Conservation (phyloP, 2,797 vertebrate species). For the Loriculus beryllinus region DNA sequence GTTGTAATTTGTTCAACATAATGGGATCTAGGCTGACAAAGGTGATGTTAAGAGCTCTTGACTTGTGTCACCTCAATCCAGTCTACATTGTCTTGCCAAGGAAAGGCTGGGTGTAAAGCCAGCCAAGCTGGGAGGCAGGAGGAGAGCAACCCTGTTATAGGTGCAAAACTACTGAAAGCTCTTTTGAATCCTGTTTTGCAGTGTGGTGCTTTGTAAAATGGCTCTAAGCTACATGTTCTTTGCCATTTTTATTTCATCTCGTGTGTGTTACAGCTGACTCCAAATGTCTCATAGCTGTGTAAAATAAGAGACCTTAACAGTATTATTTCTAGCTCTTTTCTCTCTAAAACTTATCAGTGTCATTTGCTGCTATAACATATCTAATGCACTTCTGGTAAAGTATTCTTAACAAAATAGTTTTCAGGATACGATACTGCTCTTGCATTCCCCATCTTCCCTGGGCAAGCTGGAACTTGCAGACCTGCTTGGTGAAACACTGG, state of each 20-base stretch:
- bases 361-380: neutral
- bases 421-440: neutral
- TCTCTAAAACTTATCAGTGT: neutral
- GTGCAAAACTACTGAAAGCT: neutral
- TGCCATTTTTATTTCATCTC: neutral
- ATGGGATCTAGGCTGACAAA: neutral
- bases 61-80: neutral
- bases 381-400: neutral
- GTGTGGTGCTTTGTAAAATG: neutral
- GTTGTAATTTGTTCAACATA: neutral
- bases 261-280: neutral
- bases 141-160: rapidly evolving
- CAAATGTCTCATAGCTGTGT: neutral
- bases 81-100: neutral
- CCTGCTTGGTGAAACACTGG: neutral
- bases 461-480: neutral
- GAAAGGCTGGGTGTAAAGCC: neutral
- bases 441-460: neutral
- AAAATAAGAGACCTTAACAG: neutral
- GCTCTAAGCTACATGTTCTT: neutral
- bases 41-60: neutral
- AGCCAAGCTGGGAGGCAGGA: neutral
- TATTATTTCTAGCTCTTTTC: neutral
- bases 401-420: neutral
- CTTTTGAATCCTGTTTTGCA: neutral